These are phyloP conservation scores for Threskiornis aethiopicus DNA, from an alignment of 2,797 vertebrate genomes.

Conservation along the genomic window DNA sequence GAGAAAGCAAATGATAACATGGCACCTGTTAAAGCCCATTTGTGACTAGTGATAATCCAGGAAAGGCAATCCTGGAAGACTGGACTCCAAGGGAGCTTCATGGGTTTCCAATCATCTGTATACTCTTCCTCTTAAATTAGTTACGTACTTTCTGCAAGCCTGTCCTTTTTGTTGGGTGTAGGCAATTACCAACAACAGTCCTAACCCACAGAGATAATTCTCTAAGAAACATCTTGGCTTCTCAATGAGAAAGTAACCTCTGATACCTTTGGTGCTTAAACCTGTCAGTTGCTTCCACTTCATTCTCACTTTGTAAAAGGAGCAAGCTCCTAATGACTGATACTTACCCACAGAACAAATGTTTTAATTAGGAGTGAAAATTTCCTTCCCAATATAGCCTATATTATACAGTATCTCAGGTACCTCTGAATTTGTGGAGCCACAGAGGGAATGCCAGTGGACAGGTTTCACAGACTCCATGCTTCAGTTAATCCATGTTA, in stretches of 20 bases:
- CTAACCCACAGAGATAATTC: not conserved
- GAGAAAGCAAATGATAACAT: not conserved
- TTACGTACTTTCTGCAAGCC: not conserved
- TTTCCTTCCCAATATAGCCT: not conserved
- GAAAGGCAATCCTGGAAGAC: not conserved
- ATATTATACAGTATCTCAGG: not conserved
- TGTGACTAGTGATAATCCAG: not conserved
- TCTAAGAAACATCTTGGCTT: not conserved
- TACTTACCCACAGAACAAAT: not conserved
- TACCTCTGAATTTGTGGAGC: not conserved
- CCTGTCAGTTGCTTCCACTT: not conserved
- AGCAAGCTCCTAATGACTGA: not conserved
- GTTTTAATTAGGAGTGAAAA: not conserved
- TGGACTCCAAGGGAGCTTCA: not conserved
- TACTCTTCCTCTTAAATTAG: not conserved
- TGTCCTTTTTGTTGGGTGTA: not conserved
- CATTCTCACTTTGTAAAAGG: not conserved
- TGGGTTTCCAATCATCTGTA: not conserved
- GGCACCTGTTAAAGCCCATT: not conserved
- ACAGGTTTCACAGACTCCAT: not conserved
- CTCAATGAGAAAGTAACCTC: not conserved
- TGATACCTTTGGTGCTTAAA: not conserved
- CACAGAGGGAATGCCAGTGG: too few relatives aligned
- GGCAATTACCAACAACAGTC: not conserved
- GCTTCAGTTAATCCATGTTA: not conserved